phyloP scores from a whole-genome alignment of 2,113 vertebrate genomes.

The Strix aluco region DNA sequence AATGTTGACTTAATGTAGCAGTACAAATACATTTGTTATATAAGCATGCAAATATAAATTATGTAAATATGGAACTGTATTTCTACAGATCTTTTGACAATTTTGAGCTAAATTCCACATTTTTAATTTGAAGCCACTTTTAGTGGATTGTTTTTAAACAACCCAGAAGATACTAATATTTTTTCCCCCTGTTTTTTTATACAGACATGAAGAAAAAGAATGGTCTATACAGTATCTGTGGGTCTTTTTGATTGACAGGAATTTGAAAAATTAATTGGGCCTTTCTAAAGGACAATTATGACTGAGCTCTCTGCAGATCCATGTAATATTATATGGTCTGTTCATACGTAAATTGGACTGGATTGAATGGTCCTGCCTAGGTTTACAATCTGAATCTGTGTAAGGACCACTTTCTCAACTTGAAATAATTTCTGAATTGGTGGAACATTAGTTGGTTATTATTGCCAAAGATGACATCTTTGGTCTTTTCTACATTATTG shows the following conservation, averaged over 20 bases:
- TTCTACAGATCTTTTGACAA: neutral
- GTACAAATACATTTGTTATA: neutral
- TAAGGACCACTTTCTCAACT: neutral
- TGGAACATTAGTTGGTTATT: neutral
- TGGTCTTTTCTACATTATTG: neutral
- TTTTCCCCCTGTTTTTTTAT: neutral
- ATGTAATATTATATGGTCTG: neutral
- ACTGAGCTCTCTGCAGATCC: neutral
- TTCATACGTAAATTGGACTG: neutral
- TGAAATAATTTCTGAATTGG: neutral
- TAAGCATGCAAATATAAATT: neutral
- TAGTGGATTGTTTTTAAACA: neutral
- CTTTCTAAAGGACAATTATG: neutral
- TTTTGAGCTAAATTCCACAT: neutral
- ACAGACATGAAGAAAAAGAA: neutral
- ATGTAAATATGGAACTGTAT: neutral
- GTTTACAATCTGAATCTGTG: neutral
- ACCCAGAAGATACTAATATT: neutral
- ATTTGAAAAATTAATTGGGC: neutral
- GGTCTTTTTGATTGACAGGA: neutral
- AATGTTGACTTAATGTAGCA: neutral
- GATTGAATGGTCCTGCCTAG: neutral
- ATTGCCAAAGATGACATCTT: neutral
- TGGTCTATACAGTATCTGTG: rapidly evolving
- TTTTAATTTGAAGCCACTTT: neutral